Base-by-base conservation (phyloP, 2,888 invertebrate genomes). In the Chloroclystis v-ata region DNA sequence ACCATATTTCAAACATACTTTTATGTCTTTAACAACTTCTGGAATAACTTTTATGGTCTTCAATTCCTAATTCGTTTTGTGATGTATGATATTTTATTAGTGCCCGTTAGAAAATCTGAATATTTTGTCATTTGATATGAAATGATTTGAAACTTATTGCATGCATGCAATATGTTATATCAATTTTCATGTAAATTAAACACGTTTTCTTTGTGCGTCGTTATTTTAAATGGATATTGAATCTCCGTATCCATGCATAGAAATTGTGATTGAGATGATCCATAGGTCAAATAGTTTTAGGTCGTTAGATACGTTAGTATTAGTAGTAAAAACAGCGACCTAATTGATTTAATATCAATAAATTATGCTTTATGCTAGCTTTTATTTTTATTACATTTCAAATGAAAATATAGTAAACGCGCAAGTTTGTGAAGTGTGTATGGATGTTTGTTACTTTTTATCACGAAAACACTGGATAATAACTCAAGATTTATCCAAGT, bases 121-220 rank as follows among this genome's bases (percentile, higher is more conserved):
- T 54, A 52, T 51, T 53, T 52, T 30, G 55, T 48, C 52, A 52
- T 47, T 25, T 40, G 53, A 52, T 57, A 55, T 40, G 14, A 28
- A 49, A 47, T 52, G 50, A 43, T 45, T 49, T 43, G 47, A 46
- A 39, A 10, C 52, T 57, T 49, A 45, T 20, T 20, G 4, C 12
- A 32, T 13, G 4, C 14, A 37, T 39, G 42, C 37, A 49, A 29
- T 48, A 40, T 29, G 39, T 40, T 14, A 47, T 47, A 54, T 53
- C 45, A 45, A 37, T 44, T 41, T 50, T 33, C 48, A 57, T 54
- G 52, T 47, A 47, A 55, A 57, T 55, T 50, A 55, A 51, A 50
- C 52, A 37, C 45, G 53, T 50, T 52, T 33, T 46, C 37, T 51
- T 42, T 43, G 24, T 45, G 47, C 43, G 42, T 43, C 46, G 46